A percentile compares a stretch with the other conserved stretches of the same genome.
These are phyloP conservation scores for Otus sunia DNA, from an alignment of 2,113 vertebrate species.

Conservation along the genomic window DNA sequence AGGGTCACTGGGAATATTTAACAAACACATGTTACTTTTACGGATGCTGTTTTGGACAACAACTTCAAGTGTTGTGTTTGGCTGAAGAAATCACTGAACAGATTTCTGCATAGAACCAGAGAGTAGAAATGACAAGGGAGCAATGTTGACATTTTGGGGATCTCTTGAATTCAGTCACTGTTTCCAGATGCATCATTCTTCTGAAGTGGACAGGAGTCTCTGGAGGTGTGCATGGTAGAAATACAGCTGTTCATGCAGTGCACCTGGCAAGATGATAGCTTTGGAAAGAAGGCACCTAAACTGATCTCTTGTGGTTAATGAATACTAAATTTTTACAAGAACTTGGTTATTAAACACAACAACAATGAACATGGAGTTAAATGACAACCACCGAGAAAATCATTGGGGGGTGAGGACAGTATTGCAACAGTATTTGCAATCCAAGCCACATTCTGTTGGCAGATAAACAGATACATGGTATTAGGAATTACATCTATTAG, in stretches of 20 bases:
- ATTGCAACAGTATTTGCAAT: background rate
- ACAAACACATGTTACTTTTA: background rate
- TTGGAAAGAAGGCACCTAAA: background rate
- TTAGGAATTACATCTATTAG: background rate
- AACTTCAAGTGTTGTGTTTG: background rate
- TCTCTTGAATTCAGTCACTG: background rate
- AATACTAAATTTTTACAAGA: background rate
- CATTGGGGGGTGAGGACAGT: background rate
- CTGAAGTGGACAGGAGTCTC: background rate
- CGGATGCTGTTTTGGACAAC: background rate
- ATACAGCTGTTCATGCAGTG: background rate
- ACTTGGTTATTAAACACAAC: background rate
- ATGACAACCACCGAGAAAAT: background rate
- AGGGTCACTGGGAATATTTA: conserved; percentile 1
- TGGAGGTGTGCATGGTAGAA: background rate
- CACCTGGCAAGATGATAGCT: background rate
- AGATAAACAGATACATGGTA: background rate
- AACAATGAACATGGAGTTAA: background rate
- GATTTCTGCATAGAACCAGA: background rate
- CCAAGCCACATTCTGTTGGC: background rate
- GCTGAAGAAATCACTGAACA: background rate
- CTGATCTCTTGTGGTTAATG: background rate
- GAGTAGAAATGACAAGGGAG: background rate
- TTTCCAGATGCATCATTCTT: background rate
- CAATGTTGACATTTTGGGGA: background rate